Evolutionary conservation across 2,797 vertebrate genomes (phyloP).

Genomic region (Danio aesculapii): DNA sequence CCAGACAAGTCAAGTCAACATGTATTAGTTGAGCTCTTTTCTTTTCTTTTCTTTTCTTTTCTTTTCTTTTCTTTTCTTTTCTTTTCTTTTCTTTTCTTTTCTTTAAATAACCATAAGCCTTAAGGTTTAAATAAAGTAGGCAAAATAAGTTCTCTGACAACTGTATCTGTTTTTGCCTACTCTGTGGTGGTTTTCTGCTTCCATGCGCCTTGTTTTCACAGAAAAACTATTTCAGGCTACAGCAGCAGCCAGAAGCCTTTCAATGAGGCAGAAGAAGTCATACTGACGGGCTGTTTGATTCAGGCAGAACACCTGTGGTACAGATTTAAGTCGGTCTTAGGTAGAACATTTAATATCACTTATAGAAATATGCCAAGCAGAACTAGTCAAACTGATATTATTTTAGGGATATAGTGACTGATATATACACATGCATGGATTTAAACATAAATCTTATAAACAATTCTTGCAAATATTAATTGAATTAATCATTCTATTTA

Average conservation of each 20-base stretch:
- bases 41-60: too few species aligned
- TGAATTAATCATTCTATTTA: neutral
- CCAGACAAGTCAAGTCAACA: neutral
- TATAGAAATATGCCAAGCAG: neutral
- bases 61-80: too few species aligned
- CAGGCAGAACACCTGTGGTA: neutral
- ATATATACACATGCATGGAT: too few species aligned
- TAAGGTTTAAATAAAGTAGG: neutral
- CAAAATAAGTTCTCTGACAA: neutral
- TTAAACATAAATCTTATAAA: too few species aligned
- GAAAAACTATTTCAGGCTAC: neutral
- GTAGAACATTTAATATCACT: neutral
- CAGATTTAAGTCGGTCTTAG: neutral
- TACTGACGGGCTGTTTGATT: slow-evolving; percentile 8
- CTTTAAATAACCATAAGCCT: too few species aligned
- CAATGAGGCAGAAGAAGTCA: slow-evolving; percentile 22
- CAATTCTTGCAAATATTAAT: neutral
- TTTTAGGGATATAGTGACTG: neutral
- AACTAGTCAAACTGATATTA: neutral
- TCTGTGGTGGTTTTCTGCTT: neutral
- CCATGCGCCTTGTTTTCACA: neutral
- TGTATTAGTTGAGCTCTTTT: neutral
- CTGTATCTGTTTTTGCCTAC: neutral
- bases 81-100: too few species aligned
- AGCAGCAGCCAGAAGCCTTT: slow-evolving; percentile 15